Conservation (phyloP, 2,888 invertebrate species). For the Perithous albicinctus region DNA sequence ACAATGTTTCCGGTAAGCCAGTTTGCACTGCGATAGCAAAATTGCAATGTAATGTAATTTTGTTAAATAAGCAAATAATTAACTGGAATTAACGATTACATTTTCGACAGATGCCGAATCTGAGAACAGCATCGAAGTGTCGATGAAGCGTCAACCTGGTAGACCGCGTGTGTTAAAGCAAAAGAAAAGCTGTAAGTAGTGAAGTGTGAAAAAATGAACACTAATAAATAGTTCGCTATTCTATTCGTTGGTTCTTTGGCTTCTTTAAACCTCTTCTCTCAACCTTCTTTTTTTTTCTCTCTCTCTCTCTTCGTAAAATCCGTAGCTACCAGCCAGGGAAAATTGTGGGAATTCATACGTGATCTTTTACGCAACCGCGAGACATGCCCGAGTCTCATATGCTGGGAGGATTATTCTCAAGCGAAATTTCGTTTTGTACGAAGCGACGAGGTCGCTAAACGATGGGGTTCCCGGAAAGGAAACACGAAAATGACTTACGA, state of each 20-base stretch:
- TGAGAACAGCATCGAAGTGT: conserved; percentile 84
- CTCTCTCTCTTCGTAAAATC: neutral
- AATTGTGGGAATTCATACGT: conserved; percentile 94
- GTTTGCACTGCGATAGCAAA: too few relatives aligned
- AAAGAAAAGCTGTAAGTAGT: conserved; percentile 80
- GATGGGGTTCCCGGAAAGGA: conserved; percentile 95
- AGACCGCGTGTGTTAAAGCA: conserved; percentile 84
- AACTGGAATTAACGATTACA: conserved; percentile 9
- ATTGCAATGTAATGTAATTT: neutral
- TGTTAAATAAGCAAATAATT: neutral
- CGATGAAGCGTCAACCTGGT: conserved; percentile 86
- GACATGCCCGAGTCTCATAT: conserved; percentile 93
- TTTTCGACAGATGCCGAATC: conserved; percentile 80
- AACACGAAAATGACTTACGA: conserved; percentile 97
- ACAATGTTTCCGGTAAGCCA: conserved; percentile 74
- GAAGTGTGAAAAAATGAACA: neutral
- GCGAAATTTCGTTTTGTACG: conserved; percentile 95
- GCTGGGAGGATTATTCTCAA: conserved; percentile 94
- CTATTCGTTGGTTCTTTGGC: neutral
- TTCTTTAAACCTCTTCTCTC: conserved; percentile 5
- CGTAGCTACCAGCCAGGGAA: conserved; percentile 81
- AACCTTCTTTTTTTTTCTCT: neutral
- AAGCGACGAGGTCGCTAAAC: conserved; percentile 93
- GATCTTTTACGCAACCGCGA: conserved; percentile 91
- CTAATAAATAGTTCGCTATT: conserved; percentile 31